These are phyloP conservation scores for Trichogramma dendrolimi DNA, from an alignment of 2,888 invertebrate species.

Conservation along the genomic window DNA sequence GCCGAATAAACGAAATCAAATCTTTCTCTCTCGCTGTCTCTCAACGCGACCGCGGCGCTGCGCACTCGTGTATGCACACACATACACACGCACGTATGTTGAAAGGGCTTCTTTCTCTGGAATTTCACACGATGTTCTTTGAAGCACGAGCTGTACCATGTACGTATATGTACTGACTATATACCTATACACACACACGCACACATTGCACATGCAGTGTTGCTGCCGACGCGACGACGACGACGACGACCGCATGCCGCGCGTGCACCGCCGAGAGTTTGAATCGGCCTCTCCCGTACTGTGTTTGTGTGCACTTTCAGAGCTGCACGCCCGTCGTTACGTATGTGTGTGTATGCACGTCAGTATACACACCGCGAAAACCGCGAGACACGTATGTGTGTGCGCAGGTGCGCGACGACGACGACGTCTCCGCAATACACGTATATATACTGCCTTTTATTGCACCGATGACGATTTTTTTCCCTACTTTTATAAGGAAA, in stretches of 20 bases:
- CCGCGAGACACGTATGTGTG: slow-evolving; percentile 4
- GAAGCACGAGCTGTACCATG: slow-evolving; percentile 12
- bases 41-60: slow-evolving; percentile 1
- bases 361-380: not conserved
- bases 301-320: too few species aligned
- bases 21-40: slow-evolving; percentile 4
- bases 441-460: too few species aligned
- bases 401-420: not conserved
- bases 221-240: not conserved
- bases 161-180: too few species aligned
- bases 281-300: too few species aligned
- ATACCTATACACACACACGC: too few species aligned
- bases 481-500: too few species aligned
- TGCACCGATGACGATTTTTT: too few species aligned
- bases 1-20: slow-evolving; percentile 13
- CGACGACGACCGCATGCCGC: slow-evolving; percentile 21
- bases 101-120: slow-evolving; percentile 12
- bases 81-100: slow-evolving; percentile 6
- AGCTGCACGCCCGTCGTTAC: too few species aligned
- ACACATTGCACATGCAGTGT: too few species aligned
- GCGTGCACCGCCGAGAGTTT: slow-evolving; percentile 5
- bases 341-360: not conserved
- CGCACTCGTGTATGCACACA: slow-evolving; percentile 12
- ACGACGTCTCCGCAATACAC: too few species aligned
- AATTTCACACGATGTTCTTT: slow-evolving; percentile 30